phyloP scores from a whole-genome alignment of 2,113 vertebrate genomes.

The Phalacrocorax pelagicus region DNA sequence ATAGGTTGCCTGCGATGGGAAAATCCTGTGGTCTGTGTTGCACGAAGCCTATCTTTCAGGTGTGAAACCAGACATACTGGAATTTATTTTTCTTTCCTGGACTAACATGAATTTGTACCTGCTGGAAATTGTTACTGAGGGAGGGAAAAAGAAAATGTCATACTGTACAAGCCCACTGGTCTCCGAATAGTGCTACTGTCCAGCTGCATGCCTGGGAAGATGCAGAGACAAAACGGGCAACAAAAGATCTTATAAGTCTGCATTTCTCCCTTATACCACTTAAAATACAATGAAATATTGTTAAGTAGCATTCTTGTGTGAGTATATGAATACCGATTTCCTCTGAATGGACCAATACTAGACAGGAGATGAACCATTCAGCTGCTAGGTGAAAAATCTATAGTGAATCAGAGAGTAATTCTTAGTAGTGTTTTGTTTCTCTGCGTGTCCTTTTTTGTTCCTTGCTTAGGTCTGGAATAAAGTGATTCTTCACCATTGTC shows the following conservation, averaged over 20 bases:
- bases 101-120: background rate
- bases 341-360: background rate
- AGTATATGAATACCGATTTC: conserved; percentile 26
- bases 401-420: conserved; percentile 9
- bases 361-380: conserved; percentile 5
- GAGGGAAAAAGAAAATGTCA: background rate
- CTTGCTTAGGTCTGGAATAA: background rate
- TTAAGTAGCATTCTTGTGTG: background rate
- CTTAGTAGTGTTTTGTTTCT: background rate
- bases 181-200: background rate
- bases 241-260: background rate
- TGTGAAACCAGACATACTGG: background rate
- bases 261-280: background rate
- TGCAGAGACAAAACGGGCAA: background rate
- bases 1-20: background rate
- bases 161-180: background rate
- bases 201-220: background rate
- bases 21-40: background rate
- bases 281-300: conserved; percentile 26
- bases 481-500: background rate
- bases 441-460: background rate
- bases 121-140: background rate
- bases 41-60: background rate
- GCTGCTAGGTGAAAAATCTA: background rate
- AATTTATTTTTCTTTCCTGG: background rate